Evolutionary conservation across 2,888 invertebrate genomes (phyloP).

Genomic region (Gnatocerus cornutus): DNA sequence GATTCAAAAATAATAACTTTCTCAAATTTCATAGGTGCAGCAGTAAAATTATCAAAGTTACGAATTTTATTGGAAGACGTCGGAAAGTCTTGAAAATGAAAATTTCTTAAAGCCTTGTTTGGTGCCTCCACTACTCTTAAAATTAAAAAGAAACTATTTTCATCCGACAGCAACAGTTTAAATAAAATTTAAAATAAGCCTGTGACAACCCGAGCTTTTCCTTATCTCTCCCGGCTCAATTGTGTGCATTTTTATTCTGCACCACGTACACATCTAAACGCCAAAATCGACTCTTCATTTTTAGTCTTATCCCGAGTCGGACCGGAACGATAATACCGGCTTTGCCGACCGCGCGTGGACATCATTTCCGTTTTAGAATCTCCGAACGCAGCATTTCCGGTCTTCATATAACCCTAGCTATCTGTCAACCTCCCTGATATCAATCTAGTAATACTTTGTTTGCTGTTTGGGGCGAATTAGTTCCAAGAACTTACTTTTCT

Average conservation of each 20-base stretch:
- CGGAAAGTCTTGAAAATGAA: too few relatives aligned
- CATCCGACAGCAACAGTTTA: too few relatives aligned
- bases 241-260: conserved; percentile 8
- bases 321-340: conserved; percentile 37
- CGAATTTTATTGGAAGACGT: too few relatives aligned
- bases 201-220: conserved; percentile 1
- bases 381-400: conserved; percentile 46
- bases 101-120: too few relatives aligned
- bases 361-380: conserved; percentile 46
- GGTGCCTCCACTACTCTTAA: too few relatives aligned
- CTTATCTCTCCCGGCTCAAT: too few relatives aligned
- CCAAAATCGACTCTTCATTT: conserved; percentile 21
- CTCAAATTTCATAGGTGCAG: too few relatives aligned
- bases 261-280: conserved; percentile 22
- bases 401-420: conserved; percentile 38
- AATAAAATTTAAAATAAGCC: conserved; percentile 13
- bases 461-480: conserved; percentile 25
- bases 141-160: too few relatives aligned
- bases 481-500: conserved; percentile 3
- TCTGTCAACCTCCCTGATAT: conserved; percentile 32
- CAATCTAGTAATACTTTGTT: conserved; percentile 4
- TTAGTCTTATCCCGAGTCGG: conserved; percentile 23
- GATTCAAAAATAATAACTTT: too few relatives aligned
- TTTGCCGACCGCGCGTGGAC: conserved; percentile 44
- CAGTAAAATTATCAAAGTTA: too few relatives aligned